Conservation (phyloP, 2,113 vertebrate genomes). For the Carassius carassius region DNA sequence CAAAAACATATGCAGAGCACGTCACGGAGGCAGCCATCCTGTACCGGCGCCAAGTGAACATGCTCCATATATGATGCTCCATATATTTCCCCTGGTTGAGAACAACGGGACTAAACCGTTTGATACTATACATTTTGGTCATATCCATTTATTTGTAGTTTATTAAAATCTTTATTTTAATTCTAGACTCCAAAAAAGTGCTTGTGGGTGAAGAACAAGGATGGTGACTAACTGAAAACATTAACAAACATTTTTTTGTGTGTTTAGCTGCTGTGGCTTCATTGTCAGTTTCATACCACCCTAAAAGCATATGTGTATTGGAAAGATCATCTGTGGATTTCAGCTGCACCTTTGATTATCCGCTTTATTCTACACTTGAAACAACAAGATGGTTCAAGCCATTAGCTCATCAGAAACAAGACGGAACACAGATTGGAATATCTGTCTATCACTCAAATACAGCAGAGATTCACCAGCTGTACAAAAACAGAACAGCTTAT, state of each 20-base stretch:
- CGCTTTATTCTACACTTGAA: background rate
- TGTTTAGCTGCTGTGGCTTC: slow-evolving; percentile 9
- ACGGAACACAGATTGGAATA: background rate
- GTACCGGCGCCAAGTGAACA: too few species aligned
- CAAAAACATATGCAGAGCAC: too few species aligned
- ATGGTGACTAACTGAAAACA: background rate
- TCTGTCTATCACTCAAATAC: background rate
- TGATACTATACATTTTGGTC: background rate
- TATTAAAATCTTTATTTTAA: background rate
- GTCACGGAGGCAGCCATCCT: too few species aligned
- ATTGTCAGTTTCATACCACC: slow-evolving; percentile 24
- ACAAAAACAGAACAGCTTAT: background rate
- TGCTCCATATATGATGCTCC: too few species aligned
- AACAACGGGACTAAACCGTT: background rate
- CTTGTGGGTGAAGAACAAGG: background rate
- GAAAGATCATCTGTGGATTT: slow-evolving; percentile 18
- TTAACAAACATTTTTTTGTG: background rate
- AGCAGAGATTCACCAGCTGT: background rate
- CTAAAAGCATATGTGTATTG: background rate
- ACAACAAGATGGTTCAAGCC: background rate
- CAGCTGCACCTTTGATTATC: background rate
- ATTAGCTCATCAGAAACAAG: background rate
- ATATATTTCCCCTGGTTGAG: background rate
- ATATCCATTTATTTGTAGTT: background rate
- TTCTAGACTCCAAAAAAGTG: background rate